Conservation (phyloP, 2,888 invertebrate species). For the Fabriciana adippe region DNA sequence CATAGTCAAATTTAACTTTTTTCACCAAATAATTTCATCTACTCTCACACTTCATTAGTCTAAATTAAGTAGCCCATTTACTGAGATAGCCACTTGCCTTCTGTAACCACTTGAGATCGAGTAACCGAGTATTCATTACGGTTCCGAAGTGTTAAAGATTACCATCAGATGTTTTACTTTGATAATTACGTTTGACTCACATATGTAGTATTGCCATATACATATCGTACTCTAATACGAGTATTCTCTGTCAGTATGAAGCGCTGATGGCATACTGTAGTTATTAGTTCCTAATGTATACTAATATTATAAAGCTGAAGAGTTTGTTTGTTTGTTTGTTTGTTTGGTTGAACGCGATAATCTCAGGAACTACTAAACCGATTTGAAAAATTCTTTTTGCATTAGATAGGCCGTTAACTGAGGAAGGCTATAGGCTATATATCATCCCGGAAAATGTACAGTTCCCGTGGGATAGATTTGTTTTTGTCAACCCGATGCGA, state of each 20-base stretch:
- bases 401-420: no score
- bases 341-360: no score
- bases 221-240: neutral
- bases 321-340: no score
- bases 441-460: no score
- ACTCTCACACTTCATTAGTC: neutral
- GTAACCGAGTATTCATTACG: neutral
- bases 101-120: conserved; percentile 10
- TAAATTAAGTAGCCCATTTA: neutral
- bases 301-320: no score
- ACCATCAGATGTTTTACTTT: conserved; percentile 11
- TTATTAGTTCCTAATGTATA: no score
- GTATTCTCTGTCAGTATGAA: neutral
- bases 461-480: no score
- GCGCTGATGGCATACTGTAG: neutral
- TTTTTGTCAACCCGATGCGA: no score
- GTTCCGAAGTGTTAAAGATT: conserved; percentile 5
- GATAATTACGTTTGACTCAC: conserved; percentile 9
- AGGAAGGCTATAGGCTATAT: no score
- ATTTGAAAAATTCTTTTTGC: no score
- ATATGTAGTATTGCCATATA: neutral
- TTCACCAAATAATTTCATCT: neutral
- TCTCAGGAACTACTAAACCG: no score
- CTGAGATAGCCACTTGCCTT: conserved; percentile 3
- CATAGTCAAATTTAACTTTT: neutral